Conservation (phyloP, 2,113 vertebrate species). For the Ochotona princeps region DNA sequence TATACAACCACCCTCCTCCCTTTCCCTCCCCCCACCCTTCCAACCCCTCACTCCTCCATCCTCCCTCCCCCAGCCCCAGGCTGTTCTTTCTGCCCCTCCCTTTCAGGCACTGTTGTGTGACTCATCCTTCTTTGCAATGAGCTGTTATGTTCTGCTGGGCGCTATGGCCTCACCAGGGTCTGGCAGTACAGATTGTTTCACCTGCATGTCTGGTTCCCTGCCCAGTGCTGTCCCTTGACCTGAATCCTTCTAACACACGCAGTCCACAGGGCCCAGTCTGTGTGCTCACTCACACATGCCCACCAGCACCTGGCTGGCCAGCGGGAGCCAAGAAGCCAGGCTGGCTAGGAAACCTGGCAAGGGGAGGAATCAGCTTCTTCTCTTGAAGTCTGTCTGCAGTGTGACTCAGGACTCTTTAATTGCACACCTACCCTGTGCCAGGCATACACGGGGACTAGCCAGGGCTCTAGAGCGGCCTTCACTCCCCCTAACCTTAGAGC, state of each 20-base stretch:
- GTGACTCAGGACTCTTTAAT: constrained; percentile 39
- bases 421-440: constrained; percentile 53
- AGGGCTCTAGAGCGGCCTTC: background rate
- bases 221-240: background rate
- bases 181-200: constrained; percentile 21
- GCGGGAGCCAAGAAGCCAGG: background rate
- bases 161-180: constrained; percentile 25
- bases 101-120: constrained; percentile 56
- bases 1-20: too few species aligned
- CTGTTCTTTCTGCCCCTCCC: background rate
- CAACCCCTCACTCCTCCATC: too few species aligned
- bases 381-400: background rate
- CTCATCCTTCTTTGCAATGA: constrained; percentile 69
- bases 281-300: background rate
- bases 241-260: background rate
- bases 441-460: background rate
- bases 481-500: background rate
- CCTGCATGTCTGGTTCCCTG: background rate
- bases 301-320: background rate
- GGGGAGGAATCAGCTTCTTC: constrained; percentile 13
- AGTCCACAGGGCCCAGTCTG: background rate
- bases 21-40: too few species aligned
- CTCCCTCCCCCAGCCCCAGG: too few species aligned
- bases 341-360: background rate
- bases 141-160: constrained; percentile 60